Evolutionary conservation across 2,113 vertebrate genomes (phyloP).

Genomic region (Aplodontia rufa): DNA sequence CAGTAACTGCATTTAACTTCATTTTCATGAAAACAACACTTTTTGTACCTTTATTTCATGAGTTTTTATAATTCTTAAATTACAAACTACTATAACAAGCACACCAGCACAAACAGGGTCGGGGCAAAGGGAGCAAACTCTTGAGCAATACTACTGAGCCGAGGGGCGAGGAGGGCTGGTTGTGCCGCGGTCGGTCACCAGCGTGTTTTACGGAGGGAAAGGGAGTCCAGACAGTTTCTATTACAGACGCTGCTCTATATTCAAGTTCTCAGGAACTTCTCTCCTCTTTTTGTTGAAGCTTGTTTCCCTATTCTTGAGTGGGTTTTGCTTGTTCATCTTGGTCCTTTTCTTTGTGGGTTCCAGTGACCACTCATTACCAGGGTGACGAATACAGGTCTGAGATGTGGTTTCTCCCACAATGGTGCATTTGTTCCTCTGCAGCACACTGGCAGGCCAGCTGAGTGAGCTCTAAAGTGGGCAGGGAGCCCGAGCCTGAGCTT

Average conservation of each 20-base stretch:
- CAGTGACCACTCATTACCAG: background rate
- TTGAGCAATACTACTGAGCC: fast-evolving
- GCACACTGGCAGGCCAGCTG: background rate
- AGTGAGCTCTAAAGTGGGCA: too few relatives aligned
- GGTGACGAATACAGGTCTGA: background rate
- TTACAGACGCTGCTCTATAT: background rate
- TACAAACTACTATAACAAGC: fast-evolving
- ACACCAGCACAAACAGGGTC: fast-evolving
- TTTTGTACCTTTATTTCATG: background rate
- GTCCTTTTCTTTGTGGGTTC: background rate
- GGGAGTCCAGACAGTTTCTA: background rate
- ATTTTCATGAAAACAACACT: background rate
- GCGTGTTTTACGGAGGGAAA: background rate
- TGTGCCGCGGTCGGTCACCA: fast-evolving
- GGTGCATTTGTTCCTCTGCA: background rate
- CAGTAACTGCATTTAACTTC: fast-evolving
- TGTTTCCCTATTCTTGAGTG: background rate
- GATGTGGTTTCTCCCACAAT: background rate
- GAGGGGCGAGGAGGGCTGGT: background rate
- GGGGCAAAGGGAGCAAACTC: background rate
- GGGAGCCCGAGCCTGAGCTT: too few relatives aligned
- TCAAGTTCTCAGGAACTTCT: background rate
- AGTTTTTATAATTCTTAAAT: too few relatives aligned
- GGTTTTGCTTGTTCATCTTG: background rate
- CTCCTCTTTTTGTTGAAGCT: background rate